These are phyloP conservation scores for Taenaris catops DNA, from an alignment of 2,888 invertebrate species.

Conservation along the genomic window DNA sequence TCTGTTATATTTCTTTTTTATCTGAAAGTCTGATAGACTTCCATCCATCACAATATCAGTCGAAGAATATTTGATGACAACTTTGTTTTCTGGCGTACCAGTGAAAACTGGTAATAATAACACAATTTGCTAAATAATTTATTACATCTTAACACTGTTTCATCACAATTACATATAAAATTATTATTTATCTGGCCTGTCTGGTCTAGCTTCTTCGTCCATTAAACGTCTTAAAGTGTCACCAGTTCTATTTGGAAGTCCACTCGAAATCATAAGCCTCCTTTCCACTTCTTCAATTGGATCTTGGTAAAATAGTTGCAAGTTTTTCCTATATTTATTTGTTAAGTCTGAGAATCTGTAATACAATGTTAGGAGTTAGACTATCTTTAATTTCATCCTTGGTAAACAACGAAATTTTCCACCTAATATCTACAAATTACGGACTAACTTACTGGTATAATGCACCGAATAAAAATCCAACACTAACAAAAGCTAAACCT, in stretches of 20 bases:
- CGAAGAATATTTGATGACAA: constrained; percentile 59
- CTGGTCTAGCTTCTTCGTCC: constrained; percentile 41
- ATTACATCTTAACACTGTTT: constrained; percentile 21
- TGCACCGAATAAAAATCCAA: constrained; percentile 56
- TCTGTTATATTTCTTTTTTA: constrained; percentile 41
- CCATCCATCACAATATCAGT: constrained; percentile 54
- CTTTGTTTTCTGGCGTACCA: constrained; percentile 21
- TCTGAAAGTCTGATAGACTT: constrained; percentile 58
- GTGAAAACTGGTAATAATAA: too few species aligned
- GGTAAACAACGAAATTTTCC: too few species aligned
- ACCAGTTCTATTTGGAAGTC: constrained; percentile 41
- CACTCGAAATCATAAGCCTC: constrained; percentile 52
- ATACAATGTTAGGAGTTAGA: too few species aligned
- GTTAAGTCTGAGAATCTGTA: constrained; percentile 45
- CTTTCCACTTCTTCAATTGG: constrained; percentile 65
- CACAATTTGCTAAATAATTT: too few species aligned
- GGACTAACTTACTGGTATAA: constrained; percentile 70
- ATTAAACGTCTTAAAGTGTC: constrained; percentile 39
- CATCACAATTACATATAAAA: constrained; percentile 36
- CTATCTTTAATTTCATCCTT: too few species aligned
- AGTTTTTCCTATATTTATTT: constrained; percentile 40
- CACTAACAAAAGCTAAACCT: constrained; percentile 59
- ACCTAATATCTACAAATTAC: not conserved
- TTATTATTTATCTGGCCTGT: constrained; percentile 52
- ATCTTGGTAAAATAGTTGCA: constrained; percentile 52